Conservation (phyloP, 2,888 invertebrate species). For the Tipula confusa region DNA sequence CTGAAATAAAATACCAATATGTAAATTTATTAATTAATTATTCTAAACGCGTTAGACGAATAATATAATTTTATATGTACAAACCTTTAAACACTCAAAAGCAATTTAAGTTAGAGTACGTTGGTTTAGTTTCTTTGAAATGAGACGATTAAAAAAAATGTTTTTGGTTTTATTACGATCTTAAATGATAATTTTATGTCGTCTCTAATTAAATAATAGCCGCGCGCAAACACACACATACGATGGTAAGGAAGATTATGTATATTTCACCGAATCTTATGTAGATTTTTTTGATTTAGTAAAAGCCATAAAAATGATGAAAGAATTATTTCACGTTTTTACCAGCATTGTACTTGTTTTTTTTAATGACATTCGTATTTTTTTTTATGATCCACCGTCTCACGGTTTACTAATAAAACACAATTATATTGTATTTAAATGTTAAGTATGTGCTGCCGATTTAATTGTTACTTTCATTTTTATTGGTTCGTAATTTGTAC, state of each 20-base stretch:
- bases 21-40: background rate
- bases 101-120: background rate
- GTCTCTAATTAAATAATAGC: background rate
- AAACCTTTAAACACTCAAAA: background rate
- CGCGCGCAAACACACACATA: background rate
- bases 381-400: background rate
- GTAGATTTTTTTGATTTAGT: background rate
- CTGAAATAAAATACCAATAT: background rate
- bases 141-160: background rate
- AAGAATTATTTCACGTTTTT: constrained; percentile 6
- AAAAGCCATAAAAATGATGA: background rate
- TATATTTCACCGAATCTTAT: background rate
- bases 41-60: background rate
- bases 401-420: background rate
- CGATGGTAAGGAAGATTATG: background rate
- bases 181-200: background rate
- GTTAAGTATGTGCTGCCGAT: background rate
- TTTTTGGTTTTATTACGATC: background rate
- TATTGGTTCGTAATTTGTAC: background rate
- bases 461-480: background rate
- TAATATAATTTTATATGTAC: background rate
- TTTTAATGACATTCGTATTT: background rate
- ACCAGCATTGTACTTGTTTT: background rate
- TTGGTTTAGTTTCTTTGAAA: background rate
- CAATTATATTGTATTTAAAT: background rate